A percentile compares a stretch with the other conserved stretches of the same genome.
These are phyloP conservation scores for Cyprinus carpio DNA, from an alignment of 2,113 vertebrate species.

Conservation along the genomic window DNA sequence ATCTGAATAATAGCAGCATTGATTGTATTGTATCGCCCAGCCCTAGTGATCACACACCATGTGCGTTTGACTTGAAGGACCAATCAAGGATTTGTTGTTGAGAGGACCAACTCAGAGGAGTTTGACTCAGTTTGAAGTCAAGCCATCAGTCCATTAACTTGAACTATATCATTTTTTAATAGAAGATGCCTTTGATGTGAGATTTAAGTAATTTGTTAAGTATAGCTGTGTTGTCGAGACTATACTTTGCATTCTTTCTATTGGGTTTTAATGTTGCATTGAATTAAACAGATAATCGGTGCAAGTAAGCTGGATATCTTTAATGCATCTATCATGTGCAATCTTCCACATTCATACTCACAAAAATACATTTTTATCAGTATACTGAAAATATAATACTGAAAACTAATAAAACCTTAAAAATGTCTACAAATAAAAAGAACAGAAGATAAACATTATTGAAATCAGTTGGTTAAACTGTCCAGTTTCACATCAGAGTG, in stretches of 20 bases:
- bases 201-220: background rate
- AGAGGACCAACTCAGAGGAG: background rate
- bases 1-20: too few relatives aligned
- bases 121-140: background rate
- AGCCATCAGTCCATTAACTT: background rate
- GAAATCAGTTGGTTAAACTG: background rate
- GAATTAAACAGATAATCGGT: background rate
- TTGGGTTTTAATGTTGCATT: background rate
- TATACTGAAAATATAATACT: background rate
- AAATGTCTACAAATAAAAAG: background rate
- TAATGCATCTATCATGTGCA: background rate
- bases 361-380: background rate
- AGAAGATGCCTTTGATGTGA: background rate
- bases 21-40: too few relatives aligned
- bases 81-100: background rate
- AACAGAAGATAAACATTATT: background rate
- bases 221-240: background rate
- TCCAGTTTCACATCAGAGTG: background rate
- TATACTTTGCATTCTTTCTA: background rate
- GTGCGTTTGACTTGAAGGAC: background rate
- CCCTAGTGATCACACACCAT: too few relatives aligned
- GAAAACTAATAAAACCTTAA: background rate
- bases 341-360: background rate
- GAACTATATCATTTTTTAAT: background rate
- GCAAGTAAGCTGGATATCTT: background rate